Percentiles rank a stretch among this genome's conserved stretches.
Conservation (phyloP, 1,140 invertebrate genomes). For the Tetragnatha versicolor region DNA sequence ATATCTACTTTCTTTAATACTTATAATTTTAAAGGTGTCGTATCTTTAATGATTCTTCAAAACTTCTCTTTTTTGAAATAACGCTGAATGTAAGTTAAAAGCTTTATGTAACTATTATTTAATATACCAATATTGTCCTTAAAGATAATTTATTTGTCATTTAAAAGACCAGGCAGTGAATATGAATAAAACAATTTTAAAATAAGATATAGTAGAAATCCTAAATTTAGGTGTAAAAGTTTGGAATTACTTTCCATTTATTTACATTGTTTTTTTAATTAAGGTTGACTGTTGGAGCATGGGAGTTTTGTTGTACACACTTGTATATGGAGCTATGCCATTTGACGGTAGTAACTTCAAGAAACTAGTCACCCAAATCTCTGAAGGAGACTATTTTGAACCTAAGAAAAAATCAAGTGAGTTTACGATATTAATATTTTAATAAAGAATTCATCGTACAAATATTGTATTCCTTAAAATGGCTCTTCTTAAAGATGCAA, state of each 20-base stretch:
- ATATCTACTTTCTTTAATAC: not conserved
- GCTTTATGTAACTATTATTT: no score
- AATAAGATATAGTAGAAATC: no score
- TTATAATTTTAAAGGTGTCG: not conserved
- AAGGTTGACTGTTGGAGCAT: constrained; percentile 88
- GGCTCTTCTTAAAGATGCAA: not conserved
- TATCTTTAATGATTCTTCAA: not conserved
- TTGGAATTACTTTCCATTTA: no score
- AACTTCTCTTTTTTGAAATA: no score
- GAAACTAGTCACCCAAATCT: constrained; percentile 94
- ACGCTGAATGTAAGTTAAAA: no score
- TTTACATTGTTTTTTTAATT: not conserved
- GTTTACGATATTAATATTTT: constrained; percentile 60
- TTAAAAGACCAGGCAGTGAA: no score
- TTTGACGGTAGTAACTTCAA: constrained; percentile 99
- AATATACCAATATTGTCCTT: no score
- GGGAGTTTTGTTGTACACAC: constrained; percentile 94
- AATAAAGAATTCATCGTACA: not conserved
- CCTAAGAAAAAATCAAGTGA: constrained; percentile 91
- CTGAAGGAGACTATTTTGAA: constrained; percentile 95
- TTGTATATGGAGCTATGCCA: constrained; percentile 99
- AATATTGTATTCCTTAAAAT: not conserved
- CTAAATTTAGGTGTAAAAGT: no score
- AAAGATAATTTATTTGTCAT: no score
- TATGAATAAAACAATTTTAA: no score